These are phyloP conservation scores for Pterois miles DNA, from an alignment of 2,797 vertebrate genomes.

Conservation along the genomic window DNA sequence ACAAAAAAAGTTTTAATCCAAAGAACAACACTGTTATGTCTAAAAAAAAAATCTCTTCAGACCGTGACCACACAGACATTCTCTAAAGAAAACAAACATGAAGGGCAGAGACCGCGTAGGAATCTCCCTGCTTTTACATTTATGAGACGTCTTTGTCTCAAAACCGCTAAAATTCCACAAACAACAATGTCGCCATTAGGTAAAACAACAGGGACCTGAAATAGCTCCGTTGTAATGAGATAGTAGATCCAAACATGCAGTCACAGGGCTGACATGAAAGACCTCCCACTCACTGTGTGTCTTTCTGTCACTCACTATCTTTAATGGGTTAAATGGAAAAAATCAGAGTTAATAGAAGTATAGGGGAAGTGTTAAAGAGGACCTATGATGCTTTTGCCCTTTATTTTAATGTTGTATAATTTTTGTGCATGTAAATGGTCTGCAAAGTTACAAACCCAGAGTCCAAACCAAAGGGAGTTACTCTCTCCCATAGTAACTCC, in stretches of 20 bases:
- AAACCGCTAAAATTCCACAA: slow-evolving; percentile 38
- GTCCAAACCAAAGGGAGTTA: too few species aligned
- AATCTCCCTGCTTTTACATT: slow-evolving; percentile 53
- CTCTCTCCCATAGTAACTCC: too few species aligned
- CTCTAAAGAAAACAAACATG: slow-evolving; percentile 39
- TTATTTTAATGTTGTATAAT: too few species aligned
- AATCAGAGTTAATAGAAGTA: neutral
- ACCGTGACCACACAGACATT: slow-evolving; percentile 48
- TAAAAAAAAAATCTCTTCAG: slow-evolving; percentile 47
- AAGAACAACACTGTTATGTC: slow-evolving; percentile 42
- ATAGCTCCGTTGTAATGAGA: slow-evolving; percentile 11
- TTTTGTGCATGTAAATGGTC: too few species aligned
- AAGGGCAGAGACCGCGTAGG: slow-evolving; percentile 38
- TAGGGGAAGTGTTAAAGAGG: neutral
- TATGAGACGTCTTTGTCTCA: slow-evolving; percentile 42
- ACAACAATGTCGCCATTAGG: slow-evolving; percentile 47
- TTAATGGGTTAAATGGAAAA: slow-evolving; percentile 38
- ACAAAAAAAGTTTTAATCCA: slow-evolving; percentile 19
- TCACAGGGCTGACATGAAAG: slow-evolving; percentile 30
- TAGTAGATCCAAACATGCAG: neutral
- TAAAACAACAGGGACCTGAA: slow-evolving; percentile 7
- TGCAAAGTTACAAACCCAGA: too few species aligned
- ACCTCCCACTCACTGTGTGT: neutral
- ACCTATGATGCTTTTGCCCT: too few species aligned
- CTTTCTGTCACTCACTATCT: slow-evolving; percentile 9